These are phyloP conservation scores for Sialia sialis DNA, from an alignment of 2,113 vertebrate species.

Conservation along the genomic window DNA sequence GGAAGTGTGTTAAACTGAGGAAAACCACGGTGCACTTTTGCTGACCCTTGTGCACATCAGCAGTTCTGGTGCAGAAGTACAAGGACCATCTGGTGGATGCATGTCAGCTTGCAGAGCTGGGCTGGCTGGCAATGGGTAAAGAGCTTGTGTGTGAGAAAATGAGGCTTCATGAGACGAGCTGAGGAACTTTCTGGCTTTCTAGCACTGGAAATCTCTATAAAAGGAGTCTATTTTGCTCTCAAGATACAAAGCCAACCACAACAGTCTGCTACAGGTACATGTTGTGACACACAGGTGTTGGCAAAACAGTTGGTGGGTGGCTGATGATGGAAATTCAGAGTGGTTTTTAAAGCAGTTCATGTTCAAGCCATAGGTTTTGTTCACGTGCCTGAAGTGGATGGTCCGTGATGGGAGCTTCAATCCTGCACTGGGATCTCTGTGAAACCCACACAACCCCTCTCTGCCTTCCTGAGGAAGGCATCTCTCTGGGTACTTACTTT, in stretches of 20 bases:
- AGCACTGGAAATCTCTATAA: neutral
- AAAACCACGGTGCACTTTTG: neutral
- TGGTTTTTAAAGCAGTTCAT: neutral
- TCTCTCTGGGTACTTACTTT: neutral
- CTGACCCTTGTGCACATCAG: neutral
- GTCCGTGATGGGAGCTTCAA: neutral
- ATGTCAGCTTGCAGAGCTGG: neutral
- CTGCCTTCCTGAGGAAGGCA: neutral
- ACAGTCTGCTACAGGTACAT: neutral
- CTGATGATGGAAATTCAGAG: neutral
- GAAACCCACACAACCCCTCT: neutral
- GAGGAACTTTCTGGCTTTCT: neutral
- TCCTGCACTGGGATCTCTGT: neutral
- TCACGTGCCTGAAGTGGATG: fast-evolving
- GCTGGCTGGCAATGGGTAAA: neutral
- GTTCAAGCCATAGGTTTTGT: neutral
- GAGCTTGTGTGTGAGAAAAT: neutral
- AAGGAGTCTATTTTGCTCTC: neutral
- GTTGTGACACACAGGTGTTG: neutral
- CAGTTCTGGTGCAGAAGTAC: constrained; percentile 18
- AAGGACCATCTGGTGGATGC: neutral
- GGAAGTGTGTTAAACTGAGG: neutral
- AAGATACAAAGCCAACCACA: neutral
- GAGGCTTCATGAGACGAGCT: fast-evolving
- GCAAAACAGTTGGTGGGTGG: neutral